Conservation (phyloP, 2,113 vertebrate genomes). For the Psilopogon haemacephalus region DNA sequence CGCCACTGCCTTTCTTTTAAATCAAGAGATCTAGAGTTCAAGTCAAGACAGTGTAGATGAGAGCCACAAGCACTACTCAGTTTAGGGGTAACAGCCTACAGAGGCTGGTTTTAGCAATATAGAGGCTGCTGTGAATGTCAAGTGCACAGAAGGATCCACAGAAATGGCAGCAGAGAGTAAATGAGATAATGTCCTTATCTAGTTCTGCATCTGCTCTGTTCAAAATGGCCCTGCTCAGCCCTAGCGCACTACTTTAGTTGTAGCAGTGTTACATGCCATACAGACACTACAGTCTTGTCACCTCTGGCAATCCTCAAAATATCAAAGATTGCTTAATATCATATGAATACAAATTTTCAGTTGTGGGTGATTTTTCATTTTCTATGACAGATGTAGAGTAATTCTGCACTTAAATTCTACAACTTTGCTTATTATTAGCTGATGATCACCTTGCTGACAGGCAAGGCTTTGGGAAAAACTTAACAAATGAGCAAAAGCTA, state of each 20-base stretch:
- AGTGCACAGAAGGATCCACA: neutral
- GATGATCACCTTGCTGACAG: neutral
- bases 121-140: neutral
- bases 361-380: neutral
- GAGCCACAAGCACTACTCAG: rapidly evolving
- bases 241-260: neutral
- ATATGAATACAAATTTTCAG: rapidly evolving
- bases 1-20: no score
- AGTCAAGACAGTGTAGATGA: neutral
- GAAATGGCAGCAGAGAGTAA: neutral
- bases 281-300: neutral
- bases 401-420: rapidly evolving
- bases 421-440: neutral
- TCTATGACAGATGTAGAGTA: neutral
- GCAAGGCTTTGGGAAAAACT: neutral
- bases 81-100: neutral
- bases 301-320: neutral
- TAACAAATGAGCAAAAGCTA: neutral
- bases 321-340: rapidly evolving
- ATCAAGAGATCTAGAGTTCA: no score
- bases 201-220: neutral
- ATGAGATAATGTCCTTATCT: neutral
- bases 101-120: neutral
- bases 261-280: neutral
- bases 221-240: neutral